Base-by-base conservation (phyloP, 1,140 invertebrate species). In the Neodiprion lecontei region DNA sequence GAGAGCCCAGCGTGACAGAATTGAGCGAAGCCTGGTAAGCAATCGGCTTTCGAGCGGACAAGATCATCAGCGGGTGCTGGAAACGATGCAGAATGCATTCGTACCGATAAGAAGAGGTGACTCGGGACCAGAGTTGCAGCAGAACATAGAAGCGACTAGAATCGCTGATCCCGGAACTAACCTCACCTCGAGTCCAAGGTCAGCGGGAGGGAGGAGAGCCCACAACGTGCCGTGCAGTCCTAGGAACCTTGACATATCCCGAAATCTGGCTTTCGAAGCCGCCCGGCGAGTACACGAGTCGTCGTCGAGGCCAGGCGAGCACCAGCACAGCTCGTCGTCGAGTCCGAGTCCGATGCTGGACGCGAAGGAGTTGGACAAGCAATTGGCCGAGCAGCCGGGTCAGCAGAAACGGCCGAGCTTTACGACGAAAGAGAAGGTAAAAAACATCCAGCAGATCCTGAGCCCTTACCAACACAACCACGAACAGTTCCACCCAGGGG, bases 391-490 rank as follows among this genome's bases (percentile, higher is more conserved):
- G 7, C 81, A 82, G 12, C 76, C 76, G 9, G 48, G 12, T 21
- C 11, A 48, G 47, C 10, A 12, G 21, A 21, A 21, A 21, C 17
- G 17, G 17, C 17, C 17, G 17, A 21, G 17, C 17, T 53, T 53
- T n/a, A 50, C 76, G 0, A 10, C 67, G 23, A 82, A 82, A 50
- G 81, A 82, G 14, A 82, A 82, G 23, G 66, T 80, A 53, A 82
- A 82, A 68, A 82, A 76, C 23, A 78, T 81, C 66, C 80, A 82
- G 75, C 81, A 82, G 10, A 77, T 79, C 10, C 17, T 82, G 21
- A 82, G 77, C 66, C 79, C 80, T 11, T 82, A 82, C 72, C 81
- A 82, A 67, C 81, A 82, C 49, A 81, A 82, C 77, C 81, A 79
- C 53, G 81, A 82, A 49, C 50, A 53, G 50, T 21, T 21, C 17